These are phyloP conservation scores for Machimus atricapillus DNA, from an alignment of 2,888 invertebrate genomes.

Conservation along the genomic window DNA sequence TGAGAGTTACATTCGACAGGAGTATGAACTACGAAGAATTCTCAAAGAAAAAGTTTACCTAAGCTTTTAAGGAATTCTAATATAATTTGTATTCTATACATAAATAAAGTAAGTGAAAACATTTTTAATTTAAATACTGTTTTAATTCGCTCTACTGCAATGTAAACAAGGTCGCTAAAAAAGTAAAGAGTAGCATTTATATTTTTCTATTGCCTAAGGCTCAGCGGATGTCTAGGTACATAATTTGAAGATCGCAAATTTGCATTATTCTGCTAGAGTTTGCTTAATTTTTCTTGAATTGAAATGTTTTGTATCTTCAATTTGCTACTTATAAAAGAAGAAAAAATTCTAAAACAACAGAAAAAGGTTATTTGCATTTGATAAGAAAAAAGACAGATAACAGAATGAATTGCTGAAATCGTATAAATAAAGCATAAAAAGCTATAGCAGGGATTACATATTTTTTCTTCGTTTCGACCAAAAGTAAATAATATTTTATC, in stretches of 20 bases:
- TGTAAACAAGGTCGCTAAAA: no score
- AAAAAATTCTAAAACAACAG: no score
- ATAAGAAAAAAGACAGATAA: no score
- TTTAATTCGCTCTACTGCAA: not conserved
- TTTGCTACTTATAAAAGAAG: no score
- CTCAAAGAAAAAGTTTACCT: conserved; percentile 6
- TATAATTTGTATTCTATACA: not conserved
- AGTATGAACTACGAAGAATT: not conserved
- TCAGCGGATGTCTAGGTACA: no score
- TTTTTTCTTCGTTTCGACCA: not conserved
- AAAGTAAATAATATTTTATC: not conserved
- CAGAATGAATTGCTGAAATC: not conserved
- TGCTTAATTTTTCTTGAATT: no score
- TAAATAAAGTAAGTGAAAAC: not conserved
- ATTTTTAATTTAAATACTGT: not conserved
- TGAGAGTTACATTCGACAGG: not conserved
- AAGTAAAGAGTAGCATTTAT: no score
- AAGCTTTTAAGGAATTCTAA: not conserved
- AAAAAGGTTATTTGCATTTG: no score
- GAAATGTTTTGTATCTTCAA: no score
- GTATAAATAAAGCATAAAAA: not conserved
- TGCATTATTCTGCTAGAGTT: no score
- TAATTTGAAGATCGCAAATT: no score
- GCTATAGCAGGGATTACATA: not conserved
- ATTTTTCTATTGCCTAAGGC: no score